Base-by-base conservation (phyloP, 2,888 invertebrate species). In the Parnassius smintheus region DNA sequence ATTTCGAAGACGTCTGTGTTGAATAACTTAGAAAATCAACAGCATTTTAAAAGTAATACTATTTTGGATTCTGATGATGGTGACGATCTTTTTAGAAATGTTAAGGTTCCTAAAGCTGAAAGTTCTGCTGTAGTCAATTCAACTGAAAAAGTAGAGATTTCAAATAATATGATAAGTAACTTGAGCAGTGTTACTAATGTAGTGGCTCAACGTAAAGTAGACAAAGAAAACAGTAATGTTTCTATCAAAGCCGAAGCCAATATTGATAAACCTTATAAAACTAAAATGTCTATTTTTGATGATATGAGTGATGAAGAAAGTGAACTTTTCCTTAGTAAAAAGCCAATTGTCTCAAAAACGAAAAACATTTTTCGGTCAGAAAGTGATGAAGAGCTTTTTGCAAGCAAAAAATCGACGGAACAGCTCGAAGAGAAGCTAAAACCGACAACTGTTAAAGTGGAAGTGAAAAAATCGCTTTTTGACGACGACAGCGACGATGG, bases 401-500 rank as follows among this genome's bases (percentile, higher is more conserved):
- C 71, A 18, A 75, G 71, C 53, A 69, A 65, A 64, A 70, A 66
- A 56, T 62, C 65, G 1, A 64, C 25, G 57, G 57, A 56, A 35
- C 51, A 56, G n/a, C 65, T 58, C 64, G 62, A 64, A 8, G 59
- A 50, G 10, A 69, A 61, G 18, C 66, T 45, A 10, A 56, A 65
- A 56, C 49, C 68, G 56, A 41, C 56, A 1, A 60, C 42, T 44
- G 12, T 22, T 8, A 60, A 64, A 22, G 70, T 70, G 18, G 74
- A 74, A 41, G 75, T 77, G 7, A 83, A 81, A 66, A 70, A 68
- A 41, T 78, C 83, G 11, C 70, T 91, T 44, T 91, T 92, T 52
- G 84, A 82, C 58, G 90, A 88, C 70, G 87, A 85, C 61, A 79
- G 76, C 68, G 86, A 83, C 68, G 84, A 84, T 67, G 84, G 86